Conservation (phyloP, 2,797 vertebrate genomes). For the Morelia viridis region DNA sequence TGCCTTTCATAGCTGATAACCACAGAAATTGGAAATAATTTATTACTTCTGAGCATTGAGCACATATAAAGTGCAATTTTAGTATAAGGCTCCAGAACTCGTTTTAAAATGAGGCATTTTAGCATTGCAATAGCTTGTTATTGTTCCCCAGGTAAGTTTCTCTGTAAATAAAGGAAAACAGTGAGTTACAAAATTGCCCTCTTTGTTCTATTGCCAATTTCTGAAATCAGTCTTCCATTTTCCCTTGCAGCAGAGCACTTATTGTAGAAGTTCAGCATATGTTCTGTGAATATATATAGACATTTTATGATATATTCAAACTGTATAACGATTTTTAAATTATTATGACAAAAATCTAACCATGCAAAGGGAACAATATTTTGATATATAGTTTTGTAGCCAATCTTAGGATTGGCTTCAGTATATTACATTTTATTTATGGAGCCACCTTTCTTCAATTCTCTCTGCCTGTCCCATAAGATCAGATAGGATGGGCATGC, state of each 20-base stretch:
- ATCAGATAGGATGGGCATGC: not conserved
- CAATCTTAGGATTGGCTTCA: not conserved
- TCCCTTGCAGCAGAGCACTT: not conserved
- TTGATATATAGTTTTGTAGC: not conserved
- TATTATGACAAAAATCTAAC: not conserved
- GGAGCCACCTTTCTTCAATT: not conserved
- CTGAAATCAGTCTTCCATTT: not conserved
- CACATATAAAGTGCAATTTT: constrained; percentile 55
- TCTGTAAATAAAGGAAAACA: constrained; percentile 12
- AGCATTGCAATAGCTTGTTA: constrained; percentile 2
- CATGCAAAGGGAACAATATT: not conserved
- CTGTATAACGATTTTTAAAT: not conserved
- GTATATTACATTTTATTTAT: not conserved
- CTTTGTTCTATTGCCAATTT: constrained; percentile 10
- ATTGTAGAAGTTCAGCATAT: not conserved
- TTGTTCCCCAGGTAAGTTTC: constrained; percentile 14
- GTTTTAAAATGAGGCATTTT: constrained; percentile 21
- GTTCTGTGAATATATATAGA: not conserved
- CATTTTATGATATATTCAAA: not conserved
- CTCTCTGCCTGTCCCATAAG: not conserved
- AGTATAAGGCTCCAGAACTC: constrained; percentile 47
- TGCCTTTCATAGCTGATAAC: constrained; percentile 74
- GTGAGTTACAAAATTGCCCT: not conserved
- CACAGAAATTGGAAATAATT: constrained; percentile 67
- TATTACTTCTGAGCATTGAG: constrained; percentile 64